A percentile compares a stretch with the other conserved stretches of the same genome.
These are phyloP conservation scores for Columbina picui DNA, from an alignment of 2,113 vertebrate species.

Conservation along the genomic window DNA sequence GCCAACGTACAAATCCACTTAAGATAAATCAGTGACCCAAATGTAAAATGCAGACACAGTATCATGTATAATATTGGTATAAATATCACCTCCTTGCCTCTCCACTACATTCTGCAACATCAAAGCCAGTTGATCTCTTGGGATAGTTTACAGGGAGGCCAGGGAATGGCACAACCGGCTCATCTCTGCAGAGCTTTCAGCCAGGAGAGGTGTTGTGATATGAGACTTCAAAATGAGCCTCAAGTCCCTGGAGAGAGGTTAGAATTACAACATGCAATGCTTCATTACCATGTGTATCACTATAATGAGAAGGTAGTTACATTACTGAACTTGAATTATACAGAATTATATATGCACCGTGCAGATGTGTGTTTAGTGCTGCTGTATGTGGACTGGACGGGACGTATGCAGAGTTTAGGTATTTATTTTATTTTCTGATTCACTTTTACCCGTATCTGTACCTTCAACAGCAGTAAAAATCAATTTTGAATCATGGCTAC, in stretches of 20 bases:
- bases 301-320: slow-evolving; percentile 29
- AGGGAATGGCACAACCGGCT: slow-evolving; percentile 12
- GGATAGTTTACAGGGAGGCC: slow-evolving; percentile 1
- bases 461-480: background rate
- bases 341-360: background rate
- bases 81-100: slow-evolving; percentile 12
- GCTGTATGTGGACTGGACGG: background rate
- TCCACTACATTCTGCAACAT: slow-evolving; percentile 12
- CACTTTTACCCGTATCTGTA: background rate
- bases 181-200: background rate
- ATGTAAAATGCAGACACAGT: background rate
- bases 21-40: background rate
- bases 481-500: background rate
- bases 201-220: background rate
- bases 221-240: background rate
- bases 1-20: background rate
- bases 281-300: slow-evolving; percentile 53
- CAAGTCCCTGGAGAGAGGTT: background rate
- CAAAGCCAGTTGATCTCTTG: slow-evolving; percentile 24
- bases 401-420: background rate
- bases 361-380: background rate
- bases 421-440: background rate
- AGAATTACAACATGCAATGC: slow-evolving; percentile 16
- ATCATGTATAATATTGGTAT: background rate
- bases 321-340: background rate